These are phyloP conservation scores for Blastomussa wellsi DNA, from an alignment of 92 coral and sea anemone genomes.

Conservation along the genomic window DNA sequence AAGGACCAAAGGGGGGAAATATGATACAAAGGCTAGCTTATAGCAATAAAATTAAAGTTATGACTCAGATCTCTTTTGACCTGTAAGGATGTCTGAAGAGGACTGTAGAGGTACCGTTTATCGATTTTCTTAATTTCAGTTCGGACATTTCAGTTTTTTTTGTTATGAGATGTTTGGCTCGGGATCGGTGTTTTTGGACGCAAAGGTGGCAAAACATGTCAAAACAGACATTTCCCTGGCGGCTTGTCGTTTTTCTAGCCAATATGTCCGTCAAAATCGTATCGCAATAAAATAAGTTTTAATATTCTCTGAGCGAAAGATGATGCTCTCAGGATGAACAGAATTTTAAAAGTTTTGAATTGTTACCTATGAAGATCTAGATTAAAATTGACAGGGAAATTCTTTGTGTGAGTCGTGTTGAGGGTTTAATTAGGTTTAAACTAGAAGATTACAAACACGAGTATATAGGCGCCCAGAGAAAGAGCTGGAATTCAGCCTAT, in stretches of 20 bases:
- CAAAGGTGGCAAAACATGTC: no score
- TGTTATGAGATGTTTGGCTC: no score
- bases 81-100: neutral
- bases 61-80: neutral
- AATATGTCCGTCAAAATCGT: neutral
- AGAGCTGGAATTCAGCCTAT: neutral
- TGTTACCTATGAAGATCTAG: neutral
- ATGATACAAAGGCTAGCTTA: neutral
- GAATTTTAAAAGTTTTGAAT: neutral
- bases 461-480: no score
- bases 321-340: neutral
- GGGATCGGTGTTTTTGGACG: no score
- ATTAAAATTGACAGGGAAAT: neutral
- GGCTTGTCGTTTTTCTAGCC: neutral
- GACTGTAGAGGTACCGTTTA: no score
- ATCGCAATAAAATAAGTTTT: neutral
- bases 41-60: neutral
- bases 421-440: neutral
- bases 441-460: no score
- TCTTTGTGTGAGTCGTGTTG: neutral
- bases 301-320: neutral
- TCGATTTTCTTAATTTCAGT: no score
- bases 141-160: no score
- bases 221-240: neutral
- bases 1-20: neutral